phyloP scores from a whole-genome alignment of 1,140 invertebrate genomes.

The Macrobrachium rosenbergii region DNA sequence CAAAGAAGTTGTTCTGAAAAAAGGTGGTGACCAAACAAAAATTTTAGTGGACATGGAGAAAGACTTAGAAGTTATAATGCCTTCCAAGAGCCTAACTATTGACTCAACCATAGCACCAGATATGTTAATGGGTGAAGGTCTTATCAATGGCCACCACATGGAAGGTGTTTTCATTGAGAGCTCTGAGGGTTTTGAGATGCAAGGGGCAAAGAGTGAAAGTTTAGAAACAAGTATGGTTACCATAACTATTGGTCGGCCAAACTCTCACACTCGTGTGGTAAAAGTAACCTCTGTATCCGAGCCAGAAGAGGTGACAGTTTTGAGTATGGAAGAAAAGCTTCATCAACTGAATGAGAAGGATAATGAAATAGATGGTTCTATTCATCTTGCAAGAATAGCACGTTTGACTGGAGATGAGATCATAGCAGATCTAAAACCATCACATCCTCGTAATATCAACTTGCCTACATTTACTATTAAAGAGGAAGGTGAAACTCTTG shows the following conservation, averaged over 20 bases:
- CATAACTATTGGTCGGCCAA: constrained; percentile 65
- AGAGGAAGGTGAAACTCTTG: constrained; percentile 48
- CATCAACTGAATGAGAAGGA: constrained; percentile 37
- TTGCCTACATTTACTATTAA: constrained; percentile 65
- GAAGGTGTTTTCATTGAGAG: constrained; percentile 68
- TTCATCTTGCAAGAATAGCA: constrained; percentile 53
- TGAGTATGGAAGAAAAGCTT: constrained; percentile 61
- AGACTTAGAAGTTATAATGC: constrained; percentile 67
- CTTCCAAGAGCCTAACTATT: constrained; percentile 53
- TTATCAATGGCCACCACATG: constrained; percentile 67
- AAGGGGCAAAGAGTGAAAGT: constrained; percentile 60
- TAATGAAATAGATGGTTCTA: constrained; percentile 58
- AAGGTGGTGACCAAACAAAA: constrained; percentile 65
- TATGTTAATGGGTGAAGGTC: constrained; percentile 61
- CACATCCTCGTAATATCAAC: constrained; percentile 43
- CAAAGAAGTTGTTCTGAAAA: constrained; percentile 61
- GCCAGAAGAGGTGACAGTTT: constrained; percentile 63
- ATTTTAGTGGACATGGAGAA: constrained; percentile 68
- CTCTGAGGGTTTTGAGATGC: constrained; percentile 65
- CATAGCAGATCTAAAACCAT: constrained; percentile 66
- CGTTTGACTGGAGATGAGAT: constrained; percentile 45
- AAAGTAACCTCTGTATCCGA: constrained; percentile 38
- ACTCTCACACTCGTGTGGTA: constrained; percentile 40
- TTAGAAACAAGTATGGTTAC: constrained; percentile 67
- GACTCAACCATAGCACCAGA: constrained; percentile 41